Evolutionary conservation across 2,888 invertebrate genomes (phyloP).

Genomic region (Polylopha cassiicola): DNA sequence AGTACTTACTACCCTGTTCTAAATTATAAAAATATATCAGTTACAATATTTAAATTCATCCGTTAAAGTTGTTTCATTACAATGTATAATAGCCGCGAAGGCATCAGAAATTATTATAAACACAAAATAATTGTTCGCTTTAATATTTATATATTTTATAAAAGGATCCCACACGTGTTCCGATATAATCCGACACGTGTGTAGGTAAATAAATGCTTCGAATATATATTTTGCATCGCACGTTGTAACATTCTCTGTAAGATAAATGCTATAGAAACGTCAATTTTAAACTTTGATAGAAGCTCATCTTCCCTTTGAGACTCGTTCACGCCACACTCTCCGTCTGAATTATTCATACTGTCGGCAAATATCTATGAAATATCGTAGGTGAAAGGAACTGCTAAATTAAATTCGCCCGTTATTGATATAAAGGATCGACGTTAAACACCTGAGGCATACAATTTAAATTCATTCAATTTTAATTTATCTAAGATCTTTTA

Average conservation of each 20-base stretch:
- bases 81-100: too few species aligned
- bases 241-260: slow-evolving; percentile 12
- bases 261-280: slow-evolving; percentile 36
- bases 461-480: slow-evolving; percentile 17
- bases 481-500: slow-evolving; percentile 20
- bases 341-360: slow-evolving; percentile 66
- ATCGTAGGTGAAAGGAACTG: slow-evolving; percentile 39
- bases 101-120: too few species aligned
- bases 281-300: slow-evolving; percentile 62
- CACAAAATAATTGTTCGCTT: too few species aligned
- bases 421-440: slow-evolving; percentile 26
- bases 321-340: slow-evolving; percentile 57
- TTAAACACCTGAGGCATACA: slow-evolving; percentile 23
- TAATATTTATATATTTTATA: too few species aligned
- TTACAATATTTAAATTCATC: too few species aligned
- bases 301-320: slow-evolving; percentile 65
- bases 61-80: too few species aligned
- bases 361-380: slow-evolving; percentile 60
- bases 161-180: too few species aligned
- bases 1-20: too few species aligned
- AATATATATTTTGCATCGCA: too few species aligned
- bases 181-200: too few species aligned
- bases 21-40: too few species aligned
- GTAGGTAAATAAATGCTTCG: too few species aligned
- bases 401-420: slow-evolving; percentile 22